Evolutionary conservation across 2,113 vertebrate genomes (phyloP).

Genomic region (Sebastes fasciatus): DNA sequence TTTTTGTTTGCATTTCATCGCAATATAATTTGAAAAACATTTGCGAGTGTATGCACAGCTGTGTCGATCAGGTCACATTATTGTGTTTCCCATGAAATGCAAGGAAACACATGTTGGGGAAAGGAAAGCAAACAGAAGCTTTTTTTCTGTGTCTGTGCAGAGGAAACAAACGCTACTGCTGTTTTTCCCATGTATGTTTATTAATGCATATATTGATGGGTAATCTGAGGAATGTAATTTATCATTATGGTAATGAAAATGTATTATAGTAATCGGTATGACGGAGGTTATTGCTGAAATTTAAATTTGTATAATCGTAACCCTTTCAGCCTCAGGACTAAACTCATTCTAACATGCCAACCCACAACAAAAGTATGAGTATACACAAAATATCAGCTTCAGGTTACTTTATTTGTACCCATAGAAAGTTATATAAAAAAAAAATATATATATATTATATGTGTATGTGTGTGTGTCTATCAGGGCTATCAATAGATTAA

Average conservation of each 20-base stretch:
- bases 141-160: not conserved
- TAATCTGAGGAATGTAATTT: constrained; percentile 4
- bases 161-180: not conserved
- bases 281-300: not conserved
- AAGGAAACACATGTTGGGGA: constrained; percentile 24
- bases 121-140: constrained; percentile 29
- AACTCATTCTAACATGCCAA: not conserved
- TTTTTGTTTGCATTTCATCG: constrained; percentile 64
- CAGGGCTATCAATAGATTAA: too few relatives aligned
- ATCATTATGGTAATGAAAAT: not conserved
- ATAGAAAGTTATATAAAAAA: too few relatives aligned
- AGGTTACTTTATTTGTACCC: too few relatives aligned
- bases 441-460: too few relatives aligned
- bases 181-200: not conserved
- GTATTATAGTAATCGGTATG: not conserved
- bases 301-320: not conserved
- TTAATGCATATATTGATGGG: not conserved
- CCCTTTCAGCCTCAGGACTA: not conserved
- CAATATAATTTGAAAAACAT: constrained; percentile 62
- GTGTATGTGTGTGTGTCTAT: not conserved
- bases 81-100: constrained; percentile 21
- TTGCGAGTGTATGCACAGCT: constrained; percentile 64
- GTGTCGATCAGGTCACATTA: constrained; percentile 40
- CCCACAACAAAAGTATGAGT: not conserved
- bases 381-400: too few relatives aligned